Base-by-base conservation (phyloP, 2,888 invertebrate species). In the Ornithoptera priamus region DNA sequence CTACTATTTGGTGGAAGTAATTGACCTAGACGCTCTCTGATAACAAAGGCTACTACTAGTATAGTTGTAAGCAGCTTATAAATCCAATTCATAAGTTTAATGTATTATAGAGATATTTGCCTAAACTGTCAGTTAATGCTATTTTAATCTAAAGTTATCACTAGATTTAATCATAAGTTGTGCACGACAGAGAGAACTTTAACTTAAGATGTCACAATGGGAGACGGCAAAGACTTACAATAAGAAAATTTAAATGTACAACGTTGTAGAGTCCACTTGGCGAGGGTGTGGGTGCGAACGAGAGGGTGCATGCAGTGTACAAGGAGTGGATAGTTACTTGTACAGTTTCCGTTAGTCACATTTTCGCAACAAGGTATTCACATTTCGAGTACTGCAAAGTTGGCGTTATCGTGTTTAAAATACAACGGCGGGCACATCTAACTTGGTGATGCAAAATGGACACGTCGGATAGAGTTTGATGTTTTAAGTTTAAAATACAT, bases 301-400 rank as follows among this genome's bases (percentile, higher is more conserved):
- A 67, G 36, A 62, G 39, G 65, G 30, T 30, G 30, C 30, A 30
- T 71, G 70, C 50, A 50, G 61, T 56, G 69, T 50, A 60, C 57
- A 68, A 88, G 88, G 88, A 89, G 89, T 83, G 85, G 70, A 78
- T 84, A 89, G 88, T 90, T 90, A 90, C 90, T 91, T 90, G 91
- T 86, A 82, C 87, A 88, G 90, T 92, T 90, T 92, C 91, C 91
- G 91, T 85, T 91, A 92, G 92, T 91, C 91, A 91, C 92, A 92
- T 92, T 92, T 92, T 91, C 89, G 85, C 92, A 88, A 92, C 92
- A 92, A 90, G 91, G 89, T 90, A 92, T 92, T 92, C 92, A 90
- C 92, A 92, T 92, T 92, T 91, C 87, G 90, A 91, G 90, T 84
- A 88, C 89, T 89, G 88, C 86, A 87, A 91, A 92, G 91, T 91